These are phyloP conservation scores for Cichlasoma orientale DNA, from an alignment of 2,797 vertebrate genomes.

Conservation along the genomic window DNA sequence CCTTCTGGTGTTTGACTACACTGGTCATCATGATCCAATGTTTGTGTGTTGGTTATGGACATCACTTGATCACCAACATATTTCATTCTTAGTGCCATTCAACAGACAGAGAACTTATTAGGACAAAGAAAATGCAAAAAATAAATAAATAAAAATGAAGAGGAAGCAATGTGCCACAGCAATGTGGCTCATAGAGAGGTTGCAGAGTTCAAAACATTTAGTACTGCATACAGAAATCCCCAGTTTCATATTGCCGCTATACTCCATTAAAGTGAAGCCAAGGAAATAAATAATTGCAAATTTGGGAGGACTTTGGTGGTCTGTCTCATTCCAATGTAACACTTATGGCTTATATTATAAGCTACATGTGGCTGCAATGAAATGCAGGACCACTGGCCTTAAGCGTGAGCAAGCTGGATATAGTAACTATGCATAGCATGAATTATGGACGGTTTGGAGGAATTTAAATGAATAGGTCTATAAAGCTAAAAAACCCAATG, in stretches of 20 bases:
- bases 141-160: not conserved
- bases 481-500: not conserved
- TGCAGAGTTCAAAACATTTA: slow-evolving; percentile 67
- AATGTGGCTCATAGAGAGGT: slow-evolving; percentile 52
- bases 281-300: slow-evolving; percentile 58
- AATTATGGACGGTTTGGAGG: slow-evolving; percentile 18
- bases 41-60: not conserved
- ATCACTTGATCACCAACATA: not conserved
- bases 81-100: not conserved
- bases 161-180: slow-evolving; percentile 6
- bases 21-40: not conserved
- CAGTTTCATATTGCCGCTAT: slow-evolving; percentile 54
- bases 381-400: slow-evolving; percentile 32
- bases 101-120: not conserved
- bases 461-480: slow-evolving; percentile 21
- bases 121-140: not conserved
- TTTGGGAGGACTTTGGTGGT: slow-evolving; percentile 60
- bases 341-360: slow-evolving; percentile 64
- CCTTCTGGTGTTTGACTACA: slow-evolving; percentile 3
- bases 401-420: slow-evolving; percentile 43
- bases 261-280: slow-evolving; percentile 50
- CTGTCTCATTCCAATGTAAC: slow-evolving; percentile 60
- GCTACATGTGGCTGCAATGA: slow-evolving; percentile 53
- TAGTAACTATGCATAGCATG: slow-evolving; percentile 11
- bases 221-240: slow-evolving; percentile 51